Conservation (phyloP, 1,140 invertebrate genomes). For the Drosophila jambulina region DNA sequence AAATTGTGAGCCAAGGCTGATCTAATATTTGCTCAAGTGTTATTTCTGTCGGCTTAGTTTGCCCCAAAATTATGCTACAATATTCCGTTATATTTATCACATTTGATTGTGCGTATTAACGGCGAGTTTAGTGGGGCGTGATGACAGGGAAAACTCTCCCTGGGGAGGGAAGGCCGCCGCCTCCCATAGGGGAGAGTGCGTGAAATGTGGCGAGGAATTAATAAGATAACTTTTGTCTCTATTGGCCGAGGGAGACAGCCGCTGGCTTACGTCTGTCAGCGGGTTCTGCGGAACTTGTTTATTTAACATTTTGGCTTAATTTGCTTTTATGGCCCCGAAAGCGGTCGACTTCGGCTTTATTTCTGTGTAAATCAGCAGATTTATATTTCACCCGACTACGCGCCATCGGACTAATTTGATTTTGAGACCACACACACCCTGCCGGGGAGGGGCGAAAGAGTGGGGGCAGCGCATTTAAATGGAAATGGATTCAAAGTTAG, state of each 20-base stretch:
- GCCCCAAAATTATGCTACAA: constrained; percentile 76
- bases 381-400: constrained; percentile 67
- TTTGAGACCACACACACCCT: constrained; percentile 61
- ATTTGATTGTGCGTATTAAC: constrained; percentile 83
- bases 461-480: constrained; percentile 59
- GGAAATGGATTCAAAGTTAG: constrained; percentile 72
- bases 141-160: constrained; percentile 31
- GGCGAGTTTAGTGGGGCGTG: constrained; percentile 63
- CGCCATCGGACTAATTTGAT: constrained; percentile 77
- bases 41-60: constrained; percentile 81
- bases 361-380: constrained; percentile 83
- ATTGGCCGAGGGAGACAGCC: constrained; percentile 7
- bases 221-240: constrained; percentile 78
- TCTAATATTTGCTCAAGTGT: constrained; percentile 80
- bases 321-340: constrained; percentile 74
- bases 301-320: constrained; percentile 84
- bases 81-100: constrained; percentile 82
- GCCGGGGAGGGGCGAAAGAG: background rate
- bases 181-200: constrained; percentile 22
- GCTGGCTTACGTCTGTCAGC: constrained; percentile 57
- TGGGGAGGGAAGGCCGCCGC: background rate
- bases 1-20: constrained; percentile 53
- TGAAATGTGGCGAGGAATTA: constrained; percentile 66
- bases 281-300: constrained; percentile 70
- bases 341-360: constrained; percentile 55